A percentile compares a stretch with the other conserved stretches of the same genome.
phyloP scores from a whole-genome alignment of 2,888 invertebrate genomes.

The Zygaena filipendulae region DNA sequence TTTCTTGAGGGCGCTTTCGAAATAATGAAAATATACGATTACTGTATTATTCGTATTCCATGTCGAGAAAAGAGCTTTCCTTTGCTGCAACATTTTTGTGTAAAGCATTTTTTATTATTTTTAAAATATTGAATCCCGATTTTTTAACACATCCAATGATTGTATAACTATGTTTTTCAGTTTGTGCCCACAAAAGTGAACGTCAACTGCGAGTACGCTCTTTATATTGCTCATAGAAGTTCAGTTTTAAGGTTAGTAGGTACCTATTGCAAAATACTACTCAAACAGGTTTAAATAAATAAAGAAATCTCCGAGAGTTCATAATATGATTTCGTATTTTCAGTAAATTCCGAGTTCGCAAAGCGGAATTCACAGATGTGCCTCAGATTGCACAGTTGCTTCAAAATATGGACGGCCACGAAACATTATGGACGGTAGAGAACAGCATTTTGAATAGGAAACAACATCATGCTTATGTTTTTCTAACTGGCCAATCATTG shows the following conservation, averaged over 20 bases:
- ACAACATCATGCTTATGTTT: conserved; percentile 32
- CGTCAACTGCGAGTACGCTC: conserved; percentile 26
- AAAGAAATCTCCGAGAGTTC: too few relatives aligned
- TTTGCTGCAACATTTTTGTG: conserved; percentile 63
- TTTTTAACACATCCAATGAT: not conserved
- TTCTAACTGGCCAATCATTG: conserved; percentile 33
- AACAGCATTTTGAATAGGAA: conserved; percentile 26
- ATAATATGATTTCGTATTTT: conserved; percentile 9
- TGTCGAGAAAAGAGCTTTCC: conserved; percentile 45
- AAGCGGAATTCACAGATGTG: conserved; percentile 42
- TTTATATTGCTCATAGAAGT: conserved; percentile 42
- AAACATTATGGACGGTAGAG: conserved; percentile 39
- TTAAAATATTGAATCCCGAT: not conserved
- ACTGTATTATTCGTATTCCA: conserved; percentile 69
- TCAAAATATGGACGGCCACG: conserved; percentile 31
- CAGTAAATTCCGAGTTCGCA: conserved; percentile 46
- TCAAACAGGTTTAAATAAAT: too few relatives aligned
- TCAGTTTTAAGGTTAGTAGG: conserved; percentile 40
- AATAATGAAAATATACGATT: conserved; percentile 72
- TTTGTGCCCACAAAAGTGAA: conserved; percentile 35
- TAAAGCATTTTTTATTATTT: conserved; percentile 20
- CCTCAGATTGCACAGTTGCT: conserved; percentile 39
- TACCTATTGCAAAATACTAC: too few relatives aligned
- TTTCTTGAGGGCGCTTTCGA: conserved; percentile 75
- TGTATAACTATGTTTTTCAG: conserved; percentile 26